phyloP scores from a whole-genome alignment of 2,113 vertebrate genomes.

The Coregonus clupeaformis region DNA sequence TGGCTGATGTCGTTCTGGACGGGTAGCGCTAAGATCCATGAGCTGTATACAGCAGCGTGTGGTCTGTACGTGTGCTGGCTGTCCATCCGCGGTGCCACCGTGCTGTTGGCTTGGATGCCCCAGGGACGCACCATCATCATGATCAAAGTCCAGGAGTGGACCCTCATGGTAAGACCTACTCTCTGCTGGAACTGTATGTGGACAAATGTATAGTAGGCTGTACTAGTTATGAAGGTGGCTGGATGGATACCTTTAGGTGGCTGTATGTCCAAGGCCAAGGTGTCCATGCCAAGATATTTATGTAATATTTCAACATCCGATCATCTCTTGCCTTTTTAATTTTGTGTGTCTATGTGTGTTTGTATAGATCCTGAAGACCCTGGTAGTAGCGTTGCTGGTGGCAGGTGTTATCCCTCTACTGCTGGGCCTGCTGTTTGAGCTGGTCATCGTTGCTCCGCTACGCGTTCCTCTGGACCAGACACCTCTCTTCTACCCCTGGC shows the following conservation, averaged over 20 bases:
- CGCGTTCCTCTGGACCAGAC: conserved; percentile 97
- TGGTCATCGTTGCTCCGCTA: conserved; percentile 95
- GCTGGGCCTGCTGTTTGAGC: conserved; percentile 91
- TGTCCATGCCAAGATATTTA: background rate
- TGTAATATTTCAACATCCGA: background rate
- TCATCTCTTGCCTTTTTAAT: background rate
- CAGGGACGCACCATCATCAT: conserved; percentile 95
- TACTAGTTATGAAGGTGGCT: no score
- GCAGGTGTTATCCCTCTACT: conserved; percentile 94
- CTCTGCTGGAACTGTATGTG: background rate
- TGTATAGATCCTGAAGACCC: conserved; percentile 90
- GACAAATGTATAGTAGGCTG: no score
- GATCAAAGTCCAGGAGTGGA: conserved; percentile 97
- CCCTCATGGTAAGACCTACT: conserved; percentile 82
- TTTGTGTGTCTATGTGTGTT: conserved; percentile 1
- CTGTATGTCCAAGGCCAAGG: no score
- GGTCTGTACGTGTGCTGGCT: conserved; percentile 98
- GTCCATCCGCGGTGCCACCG: conserved; percentile 89
- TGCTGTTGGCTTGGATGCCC: conserved; percentile 96
- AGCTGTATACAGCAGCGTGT: conserved; percentile 96
- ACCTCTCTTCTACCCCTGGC: conserved; percentile 97
- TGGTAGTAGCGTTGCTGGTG: conserved; percentile 91
- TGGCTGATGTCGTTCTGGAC: conserved; percentile 99
- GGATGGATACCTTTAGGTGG: no score
- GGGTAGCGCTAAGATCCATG: conserved; percentile 95